These are phyloP conservation scores for Bucco capensis DNA, from an alignment of 2,113 vertebrate genomes.

Conservation along the genomic window DNA sequence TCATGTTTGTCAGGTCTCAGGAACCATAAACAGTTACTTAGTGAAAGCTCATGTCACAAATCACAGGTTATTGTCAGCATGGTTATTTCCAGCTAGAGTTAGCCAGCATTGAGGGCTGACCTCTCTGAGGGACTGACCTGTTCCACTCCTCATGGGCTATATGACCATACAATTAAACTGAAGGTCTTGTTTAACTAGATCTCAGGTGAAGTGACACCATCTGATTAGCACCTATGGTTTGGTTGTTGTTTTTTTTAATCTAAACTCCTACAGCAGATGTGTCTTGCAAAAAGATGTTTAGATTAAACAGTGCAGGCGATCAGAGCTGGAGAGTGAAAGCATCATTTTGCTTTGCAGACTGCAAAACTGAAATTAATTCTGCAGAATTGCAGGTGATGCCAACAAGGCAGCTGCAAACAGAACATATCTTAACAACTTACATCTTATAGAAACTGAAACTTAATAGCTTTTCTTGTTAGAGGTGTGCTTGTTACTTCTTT, in stretches of 20 bases:
- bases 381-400: conserved; percentile 1
- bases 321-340: neutral
- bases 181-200: neutral
- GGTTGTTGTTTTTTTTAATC: neutral
- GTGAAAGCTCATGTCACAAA: neutral
- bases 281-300: neutral
- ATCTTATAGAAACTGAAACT: neutral
- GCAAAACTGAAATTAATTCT: conserved; percentile 35
- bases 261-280: neutral
- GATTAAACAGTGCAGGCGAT: neutral
- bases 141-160: neutral
- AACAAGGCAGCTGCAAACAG: neutral
- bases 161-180: neutral
- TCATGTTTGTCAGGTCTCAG: neutral
- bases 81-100: neutral
- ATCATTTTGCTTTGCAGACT: neutral
- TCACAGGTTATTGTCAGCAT: neutral
- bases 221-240: neutral
- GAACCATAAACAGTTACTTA: neutral
- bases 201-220: neutral
- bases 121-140: neutral
- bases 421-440: neutral
- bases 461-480: neutral
- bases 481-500: neutral
- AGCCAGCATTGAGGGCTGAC: neutral